These are phyloP conservation scores for Phoeniculus purpureus DNA, from an alignment of 2,797 vertebrate genomes.

Conservation along the genomic window DNA sequence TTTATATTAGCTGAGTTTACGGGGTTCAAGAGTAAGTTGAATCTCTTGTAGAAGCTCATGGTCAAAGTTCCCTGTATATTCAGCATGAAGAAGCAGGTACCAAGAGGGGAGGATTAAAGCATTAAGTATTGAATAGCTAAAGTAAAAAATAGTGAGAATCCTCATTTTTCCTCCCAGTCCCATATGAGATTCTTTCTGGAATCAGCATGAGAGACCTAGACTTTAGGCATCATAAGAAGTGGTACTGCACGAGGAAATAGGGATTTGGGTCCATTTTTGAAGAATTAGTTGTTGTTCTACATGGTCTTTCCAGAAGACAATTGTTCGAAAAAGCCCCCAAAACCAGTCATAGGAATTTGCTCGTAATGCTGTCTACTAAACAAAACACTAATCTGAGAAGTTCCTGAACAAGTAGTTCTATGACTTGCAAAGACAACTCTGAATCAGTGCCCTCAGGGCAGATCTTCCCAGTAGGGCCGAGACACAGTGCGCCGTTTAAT, in stretches of 20 bases:
- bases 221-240: not conserved
- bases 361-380: not conserved
- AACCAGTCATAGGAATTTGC: not conserved
- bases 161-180: not conserved
- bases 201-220: not conserved
- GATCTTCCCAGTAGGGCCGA: not conserved
- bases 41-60: rapidly evolving
- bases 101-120: not conserved
- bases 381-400: not conserved
- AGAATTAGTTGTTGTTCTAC: not conserved
- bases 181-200: not conserved
- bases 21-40: not conserved
- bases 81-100: not conserved
- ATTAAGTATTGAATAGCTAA: not conserved
- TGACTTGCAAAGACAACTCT: not conserved
- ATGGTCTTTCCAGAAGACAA: not conserved
- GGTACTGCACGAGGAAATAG: rapidly evolving
- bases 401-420: not conserved
- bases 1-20: not conserved
- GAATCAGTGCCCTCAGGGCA: not conserved
- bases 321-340: not conserved
- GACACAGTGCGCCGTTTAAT: not conserved
- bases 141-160: not conserved
- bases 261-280: not conserved
- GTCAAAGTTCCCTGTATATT: not conserved